phyloP scores from a whole-genome alignment of 2,113 vertebrate species.

The Paratilapia polleni region DNA sequence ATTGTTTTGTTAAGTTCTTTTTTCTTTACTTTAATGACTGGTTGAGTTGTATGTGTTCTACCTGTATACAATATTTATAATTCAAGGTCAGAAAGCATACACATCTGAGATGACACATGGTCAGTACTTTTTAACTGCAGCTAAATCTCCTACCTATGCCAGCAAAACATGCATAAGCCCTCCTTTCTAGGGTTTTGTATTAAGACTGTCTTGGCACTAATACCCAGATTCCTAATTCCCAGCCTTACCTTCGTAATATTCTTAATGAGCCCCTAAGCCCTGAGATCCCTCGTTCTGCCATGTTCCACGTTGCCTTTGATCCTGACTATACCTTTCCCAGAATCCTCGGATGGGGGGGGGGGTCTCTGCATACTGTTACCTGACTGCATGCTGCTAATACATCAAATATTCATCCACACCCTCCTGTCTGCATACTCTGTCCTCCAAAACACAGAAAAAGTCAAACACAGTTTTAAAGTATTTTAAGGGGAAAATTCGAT shows the following conservation, averaged over 20 bases:
- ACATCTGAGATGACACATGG: constrained; percentile 32
- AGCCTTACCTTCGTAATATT: constrained; percentile 80
- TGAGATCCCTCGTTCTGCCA: constrained; percentile 75
- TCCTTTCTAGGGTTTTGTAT: constrained; percentile 72
- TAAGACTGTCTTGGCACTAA: constrained; percentile 73
- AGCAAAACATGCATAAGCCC: constrained; percentile 69
- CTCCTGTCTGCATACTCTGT: constrained; percentile 35
- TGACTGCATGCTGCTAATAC: constrained; percentile 58
- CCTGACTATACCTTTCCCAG: constrained; percentile 70
- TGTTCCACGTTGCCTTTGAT: constrained; percentile 78
- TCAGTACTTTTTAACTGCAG: constrained; percentile 56
- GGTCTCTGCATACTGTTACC: constrained; percentile 59
- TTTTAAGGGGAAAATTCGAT: constrained; percentile 21
- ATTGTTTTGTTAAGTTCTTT: background rate
- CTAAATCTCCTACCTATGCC: constrained; percentile 65
- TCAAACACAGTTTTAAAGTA: constrained; percentile 41
- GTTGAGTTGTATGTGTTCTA: background rate
- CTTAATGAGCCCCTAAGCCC: constrained; percentile 78
- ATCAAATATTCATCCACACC: constrained; percentile 66
- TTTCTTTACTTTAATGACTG: background rate
- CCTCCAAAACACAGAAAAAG: constrained; percentile 54
- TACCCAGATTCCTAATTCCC: constrained; percentile 74
- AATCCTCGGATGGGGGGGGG: constrained; percentile 63
- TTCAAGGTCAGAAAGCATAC: constrained; percentile 54
- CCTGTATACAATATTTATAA: background rate